Evolutionary conservation across 2,888 invertebrate species (phyloP).

Genomic region (Phortica okadai): DNA sequence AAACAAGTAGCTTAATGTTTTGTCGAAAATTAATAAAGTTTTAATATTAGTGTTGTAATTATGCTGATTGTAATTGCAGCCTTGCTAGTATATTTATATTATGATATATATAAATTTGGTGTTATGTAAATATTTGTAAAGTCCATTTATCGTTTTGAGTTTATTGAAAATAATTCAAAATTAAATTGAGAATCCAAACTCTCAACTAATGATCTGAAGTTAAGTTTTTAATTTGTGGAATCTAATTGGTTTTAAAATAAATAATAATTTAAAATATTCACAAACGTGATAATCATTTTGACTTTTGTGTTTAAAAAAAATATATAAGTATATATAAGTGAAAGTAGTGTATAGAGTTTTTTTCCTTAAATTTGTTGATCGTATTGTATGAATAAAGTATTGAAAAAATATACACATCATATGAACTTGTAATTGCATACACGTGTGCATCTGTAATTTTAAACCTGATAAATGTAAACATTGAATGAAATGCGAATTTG

Average conservation of each 20-base stretch:
- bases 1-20: no score
- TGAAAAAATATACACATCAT: no score
- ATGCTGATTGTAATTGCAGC: no score
- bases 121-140: slow-evolving; percentile 73
- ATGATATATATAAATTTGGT: slow-evolving; percentile 50
- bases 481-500: no score
- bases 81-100: slow-evolving; percentile 27
- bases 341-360: neutral
- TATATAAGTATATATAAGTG: neutral
- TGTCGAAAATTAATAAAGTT: no score
- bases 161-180: slow-evolving; percentile 45
- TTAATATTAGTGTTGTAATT: no score
- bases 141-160: slow-evolving; percentile 58
- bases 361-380: neutral
- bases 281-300: slow-evolving; percentile 67
- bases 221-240: slow-evolving; percentile 42
- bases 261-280: slow-evolving; percentile 50
- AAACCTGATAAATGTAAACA: no score
- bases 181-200: slow-evolving; percentile 47
- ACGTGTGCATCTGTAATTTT: no score
- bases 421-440: no score
- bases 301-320: slow-evolving; percentile 44
- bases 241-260: slow-evolving; percentile 34
- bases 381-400: no score
- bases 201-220: slow-evolving; percentile 39